Base-by-base conservation (phyloP, 2,888 invertebrate species). In the Syritta pipiens region DNA sequence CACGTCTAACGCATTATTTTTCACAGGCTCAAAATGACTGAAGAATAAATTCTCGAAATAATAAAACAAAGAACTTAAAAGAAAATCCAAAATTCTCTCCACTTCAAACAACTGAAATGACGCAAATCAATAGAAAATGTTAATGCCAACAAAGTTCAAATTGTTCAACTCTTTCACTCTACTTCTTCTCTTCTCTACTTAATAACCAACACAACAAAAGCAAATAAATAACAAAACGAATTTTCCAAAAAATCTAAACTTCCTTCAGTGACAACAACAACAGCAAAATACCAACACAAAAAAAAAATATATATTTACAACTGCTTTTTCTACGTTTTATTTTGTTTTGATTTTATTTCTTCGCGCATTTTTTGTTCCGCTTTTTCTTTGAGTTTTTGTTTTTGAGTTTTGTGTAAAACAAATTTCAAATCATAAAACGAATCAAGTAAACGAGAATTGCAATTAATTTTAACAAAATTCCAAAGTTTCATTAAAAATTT, bases 101-200 rank as follows among this genome's bases (percentile, higher is more conserved):
- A 40, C 20, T 46, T 40, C 4, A 49, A 53, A 46, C 30, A 49
- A 14, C 42, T 4, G 30, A 42, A 49, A 69, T 76, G 75, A 35
- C 42, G 7, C n/a, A 62, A 24, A 49, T 14, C 9, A 44, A 4
- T 42, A 69, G 49, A 71, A 76, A 71, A 71, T 76, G 63, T 22
- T 71, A 76, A 76, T 71, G 19, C 3, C 26, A 42, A 44, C 30
- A 14, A 1, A 19, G 5, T 51, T 63, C n/a, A 30, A 69, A 57
- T 20, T 44, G 24, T 35, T 63, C 22, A 63, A 63, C 24, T 71
- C 62, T 59, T 49, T 63, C 19, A 49, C 44, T 76, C 57, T 62
- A 53, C 48, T 63, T 69, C 76, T 76, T 76, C 76, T 71, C 26
- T 71, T 76, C 59, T 76, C 69, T 42, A 44, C 69, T 49, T 69